Conservation (phyloP, 2,113 vertebrate species). For the Meleagris gallopavo region DNA sequence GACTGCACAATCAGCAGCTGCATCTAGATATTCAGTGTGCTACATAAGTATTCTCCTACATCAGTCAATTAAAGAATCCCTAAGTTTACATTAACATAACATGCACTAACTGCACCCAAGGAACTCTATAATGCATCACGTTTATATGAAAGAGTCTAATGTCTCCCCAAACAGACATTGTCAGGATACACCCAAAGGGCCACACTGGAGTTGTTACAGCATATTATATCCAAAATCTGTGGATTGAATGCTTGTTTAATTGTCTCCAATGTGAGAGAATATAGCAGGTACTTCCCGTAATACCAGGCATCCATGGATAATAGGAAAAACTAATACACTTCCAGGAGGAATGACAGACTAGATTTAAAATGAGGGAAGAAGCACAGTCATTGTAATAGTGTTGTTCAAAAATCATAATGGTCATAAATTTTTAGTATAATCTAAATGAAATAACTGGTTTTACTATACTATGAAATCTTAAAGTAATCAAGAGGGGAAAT, state of each 20-base stretch:
- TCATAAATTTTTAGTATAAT: neutral
- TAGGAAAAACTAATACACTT: neutral
- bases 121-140: neutral
- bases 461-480: neutral
- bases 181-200: neutral
- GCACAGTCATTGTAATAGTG: neutral
- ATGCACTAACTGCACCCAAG: neutral
- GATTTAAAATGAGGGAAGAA: neutral
- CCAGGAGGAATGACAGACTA: neutral
- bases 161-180: conserved; percentile 1
- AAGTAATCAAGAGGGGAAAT: neutral
- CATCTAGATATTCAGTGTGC: neutral
- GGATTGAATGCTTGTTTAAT: conserved; percentile 23
- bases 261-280: neutral
- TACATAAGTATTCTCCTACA: neutral
- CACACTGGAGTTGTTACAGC: neutral
- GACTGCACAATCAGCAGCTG: neutral
- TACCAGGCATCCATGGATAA: neutral
- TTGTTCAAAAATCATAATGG: neutral
- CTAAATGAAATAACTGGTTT: neutral
- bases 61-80: neutral
- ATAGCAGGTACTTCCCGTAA: neutral
- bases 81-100: neutral
- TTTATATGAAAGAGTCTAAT: neutral
- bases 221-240: conserved; percentile 26